Conservation (phyloP, 2,888 invertebrate species). For the Hirtodrosophila histrioides region DNA sequence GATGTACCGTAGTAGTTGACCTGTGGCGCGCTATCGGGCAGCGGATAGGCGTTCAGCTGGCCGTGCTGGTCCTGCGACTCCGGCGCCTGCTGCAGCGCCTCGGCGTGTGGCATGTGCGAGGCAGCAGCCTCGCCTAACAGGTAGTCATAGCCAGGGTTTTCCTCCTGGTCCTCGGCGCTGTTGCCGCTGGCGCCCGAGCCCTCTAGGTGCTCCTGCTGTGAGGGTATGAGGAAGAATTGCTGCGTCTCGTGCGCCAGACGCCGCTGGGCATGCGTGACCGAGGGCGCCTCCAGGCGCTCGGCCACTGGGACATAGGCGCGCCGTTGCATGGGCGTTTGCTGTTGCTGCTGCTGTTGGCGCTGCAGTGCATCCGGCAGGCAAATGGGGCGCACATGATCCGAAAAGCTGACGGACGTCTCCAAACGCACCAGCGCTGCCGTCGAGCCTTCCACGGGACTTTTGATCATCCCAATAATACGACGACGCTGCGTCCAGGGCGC, state of each 20-base stretch:
- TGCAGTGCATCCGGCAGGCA: slow-evolving; percentile 89
- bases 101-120: slow-evolving; percentile 81
- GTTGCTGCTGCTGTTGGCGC: slow-evolving; percentile 74
- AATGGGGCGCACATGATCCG: slow-evolving; percentile 93
- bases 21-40: slow-evolving; percentile 82
- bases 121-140: slow-evolving; percentile 66
- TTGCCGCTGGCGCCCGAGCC: slow-evolving; percentile 30
- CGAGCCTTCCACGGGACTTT: slow-evolving; percentile 95
- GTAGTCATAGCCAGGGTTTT: slow-evolving; percentile 50
- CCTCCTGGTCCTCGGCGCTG: slow-evolving; percentile 28
- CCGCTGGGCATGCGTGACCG: slow-evolving; percentile 40
- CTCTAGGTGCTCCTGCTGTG: slow-evolving; percentile 53
- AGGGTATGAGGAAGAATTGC: slow-evolving; percentile 83
- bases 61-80: neutral
- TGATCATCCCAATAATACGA: slow-evolving; percentile 93
- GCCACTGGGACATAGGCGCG: slow-evolving; percentile 81
- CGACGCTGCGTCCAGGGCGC: slow-evolving; percentile 95
- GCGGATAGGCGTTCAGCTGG: slow-evolving; percentile 75
- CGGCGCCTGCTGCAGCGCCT: slow-evolving; percentile 72
- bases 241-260: slow-evolving; percentile 81
- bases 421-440: slow-evolving; percentile 92
- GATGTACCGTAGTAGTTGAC: slow-evolving; percentile 73
- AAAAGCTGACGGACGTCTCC: slow-evolving; percentile 89
- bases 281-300: slow-evolving; percentile 75
- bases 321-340: slow-evolving; percentile 70